phyloP scores from a whole-genome alignment of 2,113 vertebrate genomes.

The Gymnogyps californianus region DNA sequence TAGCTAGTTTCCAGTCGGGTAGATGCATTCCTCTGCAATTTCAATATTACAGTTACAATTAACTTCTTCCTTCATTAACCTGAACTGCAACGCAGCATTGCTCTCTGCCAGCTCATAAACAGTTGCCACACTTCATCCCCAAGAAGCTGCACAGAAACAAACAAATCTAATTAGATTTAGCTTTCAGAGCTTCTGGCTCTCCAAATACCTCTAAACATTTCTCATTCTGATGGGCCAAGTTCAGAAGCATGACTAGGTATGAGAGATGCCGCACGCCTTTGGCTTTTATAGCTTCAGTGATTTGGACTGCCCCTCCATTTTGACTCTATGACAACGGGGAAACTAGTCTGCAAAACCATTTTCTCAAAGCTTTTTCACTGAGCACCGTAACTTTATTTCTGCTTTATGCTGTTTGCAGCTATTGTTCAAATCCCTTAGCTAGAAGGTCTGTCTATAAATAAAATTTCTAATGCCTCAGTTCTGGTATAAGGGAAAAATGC shows the following conservation, averaged over 20 bases:
- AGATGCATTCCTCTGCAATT: not conserved
- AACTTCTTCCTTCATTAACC: slow-evolving; percentile 17
- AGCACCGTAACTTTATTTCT: not conserved
- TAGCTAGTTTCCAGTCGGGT: not conserved
- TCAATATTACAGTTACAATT: not conserved
- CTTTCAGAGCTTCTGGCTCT: not conserved
- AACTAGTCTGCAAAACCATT: not conserved
- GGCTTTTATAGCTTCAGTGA: not conserved
- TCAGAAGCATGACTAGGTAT: not conserved
- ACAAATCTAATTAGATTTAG: not conserved
- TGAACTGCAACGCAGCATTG: not conserved
- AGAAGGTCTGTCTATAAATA: not conserved
- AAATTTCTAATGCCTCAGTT: not conserved
- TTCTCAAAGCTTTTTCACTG: not conserved
- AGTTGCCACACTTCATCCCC: not conserved
- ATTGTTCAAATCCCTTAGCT: not conserved
- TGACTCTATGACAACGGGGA: not conserved
- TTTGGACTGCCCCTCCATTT: not conserved
- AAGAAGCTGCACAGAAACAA: slow-evolving; percentile 5
- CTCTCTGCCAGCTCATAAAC: slow-evolving; percentile 10
- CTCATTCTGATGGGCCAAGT: not conserved
- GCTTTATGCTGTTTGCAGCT: not conserved
- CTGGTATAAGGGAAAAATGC: not conserved
- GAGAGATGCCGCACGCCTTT: not conserved
- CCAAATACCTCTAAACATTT: not conserved